phyloP scores from a whole-genome alignment of 2,797 vertebrate species.

The Adelosebastes latens region DNA sequence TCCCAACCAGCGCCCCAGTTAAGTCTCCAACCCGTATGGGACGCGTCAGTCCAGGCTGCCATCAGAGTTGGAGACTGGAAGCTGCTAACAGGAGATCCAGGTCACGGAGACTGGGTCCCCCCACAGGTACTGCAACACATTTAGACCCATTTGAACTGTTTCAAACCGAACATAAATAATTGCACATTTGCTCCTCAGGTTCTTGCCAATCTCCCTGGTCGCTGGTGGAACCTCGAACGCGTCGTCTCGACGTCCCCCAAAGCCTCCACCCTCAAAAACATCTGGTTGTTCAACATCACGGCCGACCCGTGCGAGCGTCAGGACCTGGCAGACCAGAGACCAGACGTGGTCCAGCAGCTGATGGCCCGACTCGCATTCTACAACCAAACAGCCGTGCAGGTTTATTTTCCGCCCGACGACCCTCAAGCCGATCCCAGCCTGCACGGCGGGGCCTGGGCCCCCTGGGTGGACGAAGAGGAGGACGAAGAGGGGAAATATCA shows the following conservation, averaged over 20 bases:
- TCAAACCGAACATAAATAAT: neutral
- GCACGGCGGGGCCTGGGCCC: constrained; percentile 91
- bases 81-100: constrained; percentile 93
- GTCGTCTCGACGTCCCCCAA: constrained; percentile 28
- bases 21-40: constrained; percentile 82
- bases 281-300: constrained; percentile 97
- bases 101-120: constrained; percentile 96
- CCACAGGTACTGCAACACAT: constrained; percentile 82
- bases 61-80: constrained; percentile 96
- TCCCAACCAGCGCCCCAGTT: neutral
- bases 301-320: constrained; percentile 92
- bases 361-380: constrained; percentile 87
- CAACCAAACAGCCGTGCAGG: constrained; percentile 91
- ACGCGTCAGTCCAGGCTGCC: constrained; percentile 93
- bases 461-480: constrained; percentile 89
- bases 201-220: constrained; percentile 88
- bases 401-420: constrained; percentile 93
- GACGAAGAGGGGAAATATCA: constrained; percentile 71
- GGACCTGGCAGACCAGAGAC: constrained; percentile 86
- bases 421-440: constrained; percentile 88
- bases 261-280: constrained; percentile 72
- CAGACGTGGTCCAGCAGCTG: constrained; percentile 88
- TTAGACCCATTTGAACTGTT: neutral
- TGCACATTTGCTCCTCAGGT: constrained; percentile 53
- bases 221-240: constrained; percentile 97